These are phyloP conservation scores for Passerculus sandwichensis DNA, from an alignment of 2,797 vertebrate genomes.

Conservation along the genomic window DNA sequence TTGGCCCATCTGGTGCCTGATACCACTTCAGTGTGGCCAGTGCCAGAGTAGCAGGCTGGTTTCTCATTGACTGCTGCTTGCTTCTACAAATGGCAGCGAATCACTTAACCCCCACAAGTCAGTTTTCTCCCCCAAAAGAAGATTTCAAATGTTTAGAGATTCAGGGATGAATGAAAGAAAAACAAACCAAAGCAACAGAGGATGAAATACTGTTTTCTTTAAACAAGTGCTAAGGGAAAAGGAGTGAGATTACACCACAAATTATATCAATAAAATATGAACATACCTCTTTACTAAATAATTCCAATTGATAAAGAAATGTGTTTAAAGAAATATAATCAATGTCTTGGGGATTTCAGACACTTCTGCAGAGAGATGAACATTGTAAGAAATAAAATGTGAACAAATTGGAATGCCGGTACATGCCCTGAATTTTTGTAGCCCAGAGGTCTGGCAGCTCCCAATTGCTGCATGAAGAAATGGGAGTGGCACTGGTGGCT, in stretches of 20 bases:
- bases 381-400: not conserved
- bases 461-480: not conserved
- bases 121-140: not conserved
- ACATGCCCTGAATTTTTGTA: not conserved
- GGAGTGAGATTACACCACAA: slow-evolving; percentile 8
- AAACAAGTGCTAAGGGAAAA: slow-evolving; percentile 7
- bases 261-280: slow-evolving; percentile 52
- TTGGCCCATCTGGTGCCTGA: not conserved
- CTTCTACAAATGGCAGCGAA: not conserved
- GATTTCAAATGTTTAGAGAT: not conserved
- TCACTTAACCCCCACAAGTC: not conserved
- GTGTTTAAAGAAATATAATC: slow-evolving; percentile 34
- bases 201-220: slow-evolving; percentile 11
- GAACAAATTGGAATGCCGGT: not conserved
- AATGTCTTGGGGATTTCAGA: slow-evolving; percentile 4
- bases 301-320: slow-evolving; percentile 38
- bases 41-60: not conserved
- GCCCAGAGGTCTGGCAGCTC: not conserved
- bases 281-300: slow-evolving; percentile 45
- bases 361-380: not conserved
- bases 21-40: not conserved
- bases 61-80: not conserved
- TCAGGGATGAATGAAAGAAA: slow-evolving; percentile 1
- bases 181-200: not conserved
- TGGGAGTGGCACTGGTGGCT: accelerated